These are phyloP conservation scores for Limonius californicus DNA, from an alignment of 1,140 invertebrate species.

Conservation along the genomic window DNA sequence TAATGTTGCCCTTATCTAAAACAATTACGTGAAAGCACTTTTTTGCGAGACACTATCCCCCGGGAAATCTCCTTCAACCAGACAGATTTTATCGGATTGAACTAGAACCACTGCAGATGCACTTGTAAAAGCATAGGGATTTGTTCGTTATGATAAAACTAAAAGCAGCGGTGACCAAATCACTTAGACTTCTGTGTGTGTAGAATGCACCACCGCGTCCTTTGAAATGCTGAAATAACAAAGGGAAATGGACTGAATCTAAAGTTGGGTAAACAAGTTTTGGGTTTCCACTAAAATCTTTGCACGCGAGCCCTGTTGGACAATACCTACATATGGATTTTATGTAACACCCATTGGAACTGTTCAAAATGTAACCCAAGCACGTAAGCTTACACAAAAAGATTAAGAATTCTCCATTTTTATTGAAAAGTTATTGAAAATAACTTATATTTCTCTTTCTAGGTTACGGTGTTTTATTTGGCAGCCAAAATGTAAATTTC, in stretches of 20 bases:
- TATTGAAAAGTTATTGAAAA: no score
- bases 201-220: neutral
- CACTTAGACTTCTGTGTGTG: neutral
- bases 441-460: no score
- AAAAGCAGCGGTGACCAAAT: constrained; percentile 12
- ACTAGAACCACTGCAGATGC: constrained; percentile 8
- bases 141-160: constrained; percentile 15
- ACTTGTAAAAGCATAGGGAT: constrained; percentile 11
- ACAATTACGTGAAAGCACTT: neutral
- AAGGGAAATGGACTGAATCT: constrained; percentile 11
- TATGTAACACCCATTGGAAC: no score
- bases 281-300: neutral
- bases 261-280: constrained; percentile 7
- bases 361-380: no score
- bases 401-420: no score
- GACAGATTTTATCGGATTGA: constrained; percentile 10
- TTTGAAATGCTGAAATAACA: constrained; percentile 12
- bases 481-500: no score
- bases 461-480: no score
- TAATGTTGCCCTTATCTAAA: neutral
- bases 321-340: constrained; percentile 5
- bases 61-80: constrained; percentile 11
- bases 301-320: neutral
- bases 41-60: neutral
- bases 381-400: no score